Percentiles rank a stretch among this genome's conserved stretches.
phyloP scores from a whole-genome alignment of 2,113 vertebrate genomes.

The Chascanopsetta lugubris region DNA sequence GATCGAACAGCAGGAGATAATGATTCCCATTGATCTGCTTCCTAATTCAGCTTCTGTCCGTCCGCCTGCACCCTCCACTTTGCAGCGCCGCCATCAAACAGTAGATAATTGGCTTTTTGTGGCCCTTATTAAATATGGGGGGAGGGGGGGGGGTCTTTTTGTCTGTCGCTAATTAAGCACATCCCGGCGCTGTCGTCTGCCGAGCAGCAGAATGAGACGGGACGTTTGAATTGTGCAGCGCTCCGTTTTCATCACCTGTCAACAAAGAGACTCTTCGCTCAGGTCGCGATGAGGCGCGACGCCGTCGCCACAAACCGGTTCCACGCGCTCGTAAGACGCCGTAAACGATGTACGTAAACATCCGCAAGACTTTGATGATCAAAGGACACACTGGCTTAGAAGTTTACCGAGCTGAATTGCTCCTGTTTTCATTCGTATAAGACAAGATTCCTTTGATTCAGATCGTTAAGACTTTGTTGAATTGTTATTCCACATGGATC shows the following conservation, averaged over 20 bases:
- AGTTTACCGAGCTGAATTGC: too few species aligned
- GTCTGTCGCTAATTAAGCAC: conserved; percentile 56
- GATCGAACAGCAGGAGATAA: conserved; percentile 37
- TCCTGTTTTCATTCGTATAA: too few species aligned
- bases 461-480: too few species aligned
- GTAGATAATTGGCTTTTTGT: conserved; percentile 65
- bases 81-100: conserved; percentile 52
- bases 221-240: conserved; percentile 38
- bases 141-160: conserved; percentile 32
- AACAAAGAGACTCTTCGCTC: conserved; percentile 13
- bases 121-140: conserved; percentile 50
- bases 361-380: too few species aligned
- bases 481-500: too few species aligned
- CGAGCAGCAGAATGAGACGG: conserved; percentile 22
- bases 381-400: too few species aligned
- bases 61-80: conserved; percentile 21
- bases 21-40: conserved; percentile 56
- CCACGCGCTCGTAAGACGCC: neutral
- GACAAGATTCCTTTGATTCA: too few species aligned
- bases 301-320: neutral
- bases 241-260: conserved; percentile 38
- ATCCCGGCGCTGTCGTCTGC: conserved; percentile 16
- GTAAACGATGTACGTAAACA: neutral
- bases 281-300: neutral
- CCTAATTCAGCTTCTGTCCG: conserved; percentile 36